Conservation (phyloP, 2,113 vertebrate species). For the Steatornis caripensis region DNA sequence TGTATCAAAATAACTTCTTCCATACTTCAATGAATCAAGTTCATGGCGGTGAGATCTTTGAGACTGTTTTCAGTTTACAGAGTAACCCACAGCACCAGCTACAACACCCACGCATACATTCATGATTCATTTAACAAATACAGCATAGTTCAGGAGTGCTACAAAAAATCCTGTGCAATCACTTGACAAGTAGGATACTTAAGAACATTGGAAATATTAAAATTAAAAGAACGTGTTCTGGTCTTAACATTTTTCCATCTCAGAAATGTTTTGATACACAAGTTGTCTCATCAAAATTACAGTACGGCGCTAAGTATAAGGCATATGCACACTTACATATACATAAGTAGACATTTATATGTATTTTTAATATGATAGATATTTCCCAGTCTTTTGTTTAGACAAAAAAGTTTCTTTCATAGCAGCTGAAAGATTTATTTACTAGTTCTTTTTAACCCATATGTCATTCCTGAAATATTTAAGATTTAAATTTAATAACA, state of each 20-base stretch:
- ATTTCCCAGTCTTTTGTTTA: not conserved
- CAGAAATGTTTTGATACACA: not conserved
- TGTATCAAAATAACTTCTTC: not conserved
- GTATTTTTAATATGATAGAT: not conserved
- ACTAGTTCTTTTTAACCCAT: not conserved
- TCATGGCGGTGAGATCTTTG: not conserved
- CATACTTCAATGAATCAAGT: not conserved
- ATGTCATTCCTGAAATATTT: accelerated
- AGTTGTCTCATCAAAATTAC: not conserved
- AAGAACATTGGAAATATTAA: not conserved
- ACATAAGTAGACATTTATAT: not conserved
- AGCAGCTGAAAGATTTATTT: not conserved
- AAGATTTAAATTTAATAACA: not conserved
- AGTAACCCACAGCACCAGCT: not conserved
- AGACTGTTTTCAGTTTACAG: not conserved
- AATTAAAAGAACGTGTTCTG: not conserved
- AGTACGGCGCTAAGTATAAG: not conserved
- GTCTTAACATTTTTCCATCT: not conserved
- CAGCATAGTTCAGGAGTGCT: not conserved
- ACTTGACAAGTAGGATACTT: not conserved
- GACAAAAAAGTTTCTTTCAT: not conserved
- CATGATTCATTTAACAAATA: not conserved
- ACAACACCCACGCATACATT: not conserved
- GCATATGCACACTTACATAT: not conserved
- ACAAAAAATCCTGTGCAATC: not conserved